Conservation (phyloP, 2,113 vertebrate genomes). For the Scomber colias region DNA sequence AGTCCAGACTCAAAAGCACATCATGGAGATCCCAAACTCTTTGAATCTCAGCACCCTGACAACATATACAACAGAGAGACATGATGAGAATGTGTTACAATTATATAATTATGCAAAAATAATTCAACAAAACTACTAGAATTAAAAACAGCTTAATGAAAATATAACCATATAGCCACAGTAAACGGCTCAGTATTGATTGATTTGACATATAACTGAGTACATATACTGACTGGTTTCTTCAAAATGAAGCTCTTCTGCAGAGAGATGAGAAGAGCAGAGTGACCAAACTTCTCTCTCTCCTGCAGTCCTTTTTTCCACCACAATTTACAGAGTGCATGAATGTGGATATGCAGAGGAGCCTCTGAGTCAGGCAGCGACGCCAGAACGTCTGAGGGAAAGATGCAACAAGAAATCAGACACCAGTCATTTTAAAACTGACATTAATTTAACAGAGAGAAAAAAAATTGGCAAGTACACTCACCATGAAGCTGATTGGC, state of each 20-base stretch:
- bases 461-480: slow-evolving; percentile 28
- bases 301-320: slow-evolving; percentile 92
- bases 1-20: slow-evolving; percentile 88
- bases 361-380: slow-evolving; percentile 84
- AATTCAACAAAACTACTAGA: no score
- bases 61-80: slow-evolving; percentile 3
- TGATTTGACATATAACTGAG: background rate
- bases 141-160: background rate
- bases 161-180: background rate
- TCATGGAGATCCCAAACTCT: slow-evolving; percentile 88
- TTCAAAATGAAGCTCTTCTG: slow-evolving; percentile 87
- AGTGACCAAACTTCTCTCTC: slow-evolving; percentile 91
- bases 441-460: background rate
- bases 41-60: slow-evolving; percentile 87
- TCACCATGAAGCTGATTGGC: slow-evolving; percentile 87
- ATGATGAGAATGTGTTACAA: background rate
- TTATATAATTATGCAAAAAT: no score
- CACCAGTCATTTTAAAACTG: background rate
- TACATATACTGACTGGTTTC: slow-evolving; percentile 80
- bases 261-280: slow-evolving; percentile 86
- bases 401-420: slow-evolving; percentile 4
- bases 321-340: slow-evolving; percentile 88
- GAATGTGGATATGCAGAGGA: slow-evolving; percentile 81
- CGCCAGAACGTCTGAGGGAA: slow-evolving; percentile 84
- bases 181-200: background rate